Base-by-base conservation (phyloP, 2,888 invertebrate species). In the Synanthedon andrenaeformis region DNA sequence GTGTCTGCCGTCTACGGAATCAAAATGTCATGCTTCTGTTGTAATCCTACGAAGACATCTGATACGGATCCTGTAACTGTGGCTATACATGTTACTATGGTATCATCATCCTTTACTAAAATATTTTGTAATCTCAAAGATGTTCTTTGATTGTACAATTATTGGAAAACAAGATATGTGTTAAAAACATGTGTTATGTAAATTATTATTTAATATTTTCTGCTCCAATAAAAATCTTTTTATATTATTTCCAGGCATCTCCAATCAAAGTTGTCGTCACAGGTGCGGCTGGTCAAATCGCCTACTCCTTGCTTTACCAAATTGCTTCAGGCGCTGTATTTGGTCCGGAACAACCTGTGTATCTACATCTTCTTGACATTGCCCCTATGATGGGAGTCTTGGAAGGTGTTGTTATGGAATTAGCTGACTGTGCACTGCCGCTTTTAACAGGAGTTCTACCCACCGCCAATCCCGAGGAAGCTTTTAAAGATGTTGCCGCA, bases 251-350 rank as follows among this genome's bases (percentile, higher is more conserved):
- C 56, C 79, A 94, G 94, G 88, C 91, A 69, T 92, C 93, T 82
- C 95, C 97, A 73, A 93, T 98, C 71, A 93, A 92, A 87, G 96
- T 99, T 61, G 94, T 97, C 57, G 95, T 99, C 41, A 99, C 99
- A 54, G 99, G 99, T 58, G 99, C 99, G 65, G 99, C 99, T 57
- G 99, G 99, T 14, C 99, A 99, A 88, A 99, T 99, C 65, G 98
- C 97, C 57, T 99, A 99, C 82, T 98, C 98, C 2, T 88, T 99
- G 50, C 89, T 99, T 12, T 96, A 96, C 75, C 95, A 97, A 87
- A 91, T 99, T 63, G 96, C 96, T 12, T 96, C 96, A 68, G 99
- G 99, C 57, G 94, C 96, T 76, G 97, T 98, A 0, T 99, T 99
- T 79, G 99, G 99, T 41, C 89, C 90, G 52, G 89, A 95, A 51